A percentile compares a stretch with the other conserved stretches of the same genome.
Conservation (phyloP, 2,888 invertebrate genomes). For the Monoplex corrugatus region DNA sequence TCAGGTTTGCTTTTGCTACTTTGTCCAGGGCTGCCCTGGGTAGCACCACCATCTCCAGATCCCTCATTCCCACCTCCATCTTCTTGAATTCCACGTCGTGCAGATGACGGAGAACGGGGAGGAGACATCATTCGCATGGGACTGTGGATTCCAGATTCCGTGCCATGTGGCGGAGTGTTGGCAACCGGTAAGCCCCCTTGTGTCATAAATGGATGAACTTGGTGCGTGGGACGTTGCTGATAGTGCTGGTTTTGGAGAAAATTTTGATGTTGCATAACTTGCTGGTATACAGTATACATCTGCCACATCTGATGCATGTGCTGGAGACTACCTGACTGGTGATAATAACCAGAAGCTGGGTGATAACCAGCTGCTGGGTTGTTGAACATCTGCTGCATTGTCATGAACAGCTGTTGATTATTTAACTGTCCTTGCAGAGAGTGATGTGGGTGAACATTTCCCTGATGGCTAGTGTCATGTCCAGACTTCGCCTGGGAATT, state of each 20-base stretch:
- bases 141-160: constrained; percentile 41
- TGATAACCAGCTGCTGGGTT: constrained; percentile 49
- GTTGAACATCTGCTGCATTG: constrained; percentile 52
- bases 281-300: constrained; percentile 56
- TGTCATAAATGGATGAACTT: not conserved
- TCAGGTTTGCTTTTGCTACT: constrained; percentile 55
- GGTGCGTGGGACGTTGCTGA: constrained; percentile 45
- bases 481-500: not conserved
- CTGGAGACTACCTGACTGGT: constrained; percentile 58
- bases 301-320: constrained; percentile 61
- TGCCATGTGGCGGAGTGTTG: constrained; percentile 44
- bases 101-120: constrained; percentile 71
- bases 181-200: not conserved
- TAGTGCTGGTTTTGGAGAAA: constrained; percentile 6
- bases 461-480: constrained; percentile 17
- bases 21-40: constrained; percentile 28
- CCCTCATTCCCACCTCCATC: constrained; percentile 55
- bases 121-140: constrained; percentile 60
- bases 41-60: constrained; percentile 32
- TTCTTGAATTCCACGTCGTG: constrained; percentile 60
- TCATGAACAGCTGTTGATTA: not conserved
- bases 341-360: constrained; percentile 53
- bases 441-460: not conserved
- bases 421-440: not conserved
- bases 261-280: constrained; percentile 52